Evolutionary conservation across 2,888 invertebrate species (phyloP), one percentile per base, ranked within the genome.

Genomic region (Epinotia ramella): DNA sequence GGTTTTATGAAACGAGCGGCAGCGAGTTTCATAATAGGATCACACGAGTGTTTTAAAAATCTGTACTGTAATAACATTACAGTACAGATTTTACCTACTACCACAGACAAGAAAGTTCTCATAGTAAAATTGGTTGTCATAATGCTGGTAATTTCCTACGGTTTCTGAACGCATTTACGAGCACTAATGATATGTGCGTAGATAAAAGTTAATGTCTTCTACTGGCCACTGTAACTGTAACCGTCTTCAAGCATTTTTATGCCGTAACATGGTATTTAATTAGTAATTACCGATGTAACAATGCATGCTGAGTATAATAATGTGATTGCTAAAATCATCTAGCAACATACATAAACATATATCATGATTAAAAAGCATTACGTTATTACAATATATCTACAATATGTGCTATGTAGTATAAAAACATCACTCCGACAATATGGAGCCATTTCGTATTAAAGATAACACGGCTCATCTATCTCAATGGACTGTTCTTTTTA

Each of bases 401-500:
- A 73, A 69, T 53, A 53, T 62, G 18, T 70, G n/a, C 66, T 68
- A 40, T 59, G 40, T 68, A 44, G 7, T 56, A 62, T 44, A 46
- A 24, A 72, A 66, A 76, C 65, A 72, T 60, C 64, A 65, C 64
- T 67, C 82, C 71, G 46, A 78, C 78, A 80, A 79, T 79, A 79
- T 78, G 78, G 65, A 75, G 67, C 60, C 53, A 77, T 77, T 68
- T 76, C 77, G 64, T 79, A 81, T 79, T 80, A 86, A 84, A 84
- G 84, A 82, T 87, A 85, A 85, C 84, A 78, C 78, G 64, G 79
- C 68, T 80, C 79, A 83, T 82, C 82, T 82, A 84, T 83, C 84
- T 84, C 82, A 84, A 85, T 84, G 79, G 81, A 79, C 79, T 83
- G 82, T 87, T 87, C 84, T 82, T 83, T 86, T 86, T 87, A 84